Base-by-base conservation (phyloP, 2,888 invertebrate species). In the Andrena praecox region DNA sequence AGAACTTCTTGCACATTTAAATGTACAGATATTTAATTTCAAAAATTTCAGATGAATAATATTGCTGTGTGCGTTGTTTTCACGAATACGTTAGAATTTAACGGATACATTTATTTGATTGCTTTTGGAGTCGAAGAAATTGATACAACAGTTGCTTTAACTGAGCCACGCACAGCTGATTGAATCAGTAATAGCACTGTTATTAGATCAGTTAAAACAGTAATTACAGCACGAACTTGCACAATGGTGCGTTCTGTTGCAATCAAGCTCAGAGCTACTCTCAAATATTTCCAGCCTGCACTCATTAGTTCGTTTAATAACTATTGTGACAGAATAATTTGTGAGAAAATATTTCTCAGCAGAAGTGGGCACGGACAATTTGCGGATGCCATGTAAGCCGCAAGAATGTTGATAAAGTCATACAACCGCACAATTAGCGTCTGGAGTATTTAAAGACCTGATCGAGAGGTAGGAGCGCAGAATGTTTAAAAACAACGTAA, bases 211-310 rank as follows among this genome's bases (percentile, higher is more conserved):
- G 50, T 77, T 68, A 78, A 62, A 66, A 6, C 35, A 29, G 35
- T 24, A 10, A 60, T 52, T 73, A 52, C 16, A 27, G 75, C 62
- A 31, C 20, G 35, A 63, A 74, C 78, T 85, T 76, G 76, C 71
- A 16, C 62, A 60, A 56, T 67, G 72, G 69, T 69, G 50, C 71
- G 24, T 62, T 59, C 66, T 73, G 73, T 60, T 48, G 82, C 70
- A 77, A 85, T 82, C 77, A 82, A 82, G 75, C 52, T 31, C 68
- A 42, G 70, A 71, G 68, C 76, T 78, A 79, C 74, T 56, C 70
- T 68, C 62, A 16, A 80, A 80, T 75, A 79, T 66, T 80, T 82
- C 67, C 70, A 68, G 20, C 66, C 12, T 20, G 66, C 4, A 16
- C n/a, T 60, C 60, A 20, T 74, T 74, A 68, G 74, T 60, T 59